A percentile compares a stretch with the other conserved stretches of the same genome.
Conservation (phyloP, 2,797 vertebrate species). For the Eupleurogrammus muticus region DNA sequence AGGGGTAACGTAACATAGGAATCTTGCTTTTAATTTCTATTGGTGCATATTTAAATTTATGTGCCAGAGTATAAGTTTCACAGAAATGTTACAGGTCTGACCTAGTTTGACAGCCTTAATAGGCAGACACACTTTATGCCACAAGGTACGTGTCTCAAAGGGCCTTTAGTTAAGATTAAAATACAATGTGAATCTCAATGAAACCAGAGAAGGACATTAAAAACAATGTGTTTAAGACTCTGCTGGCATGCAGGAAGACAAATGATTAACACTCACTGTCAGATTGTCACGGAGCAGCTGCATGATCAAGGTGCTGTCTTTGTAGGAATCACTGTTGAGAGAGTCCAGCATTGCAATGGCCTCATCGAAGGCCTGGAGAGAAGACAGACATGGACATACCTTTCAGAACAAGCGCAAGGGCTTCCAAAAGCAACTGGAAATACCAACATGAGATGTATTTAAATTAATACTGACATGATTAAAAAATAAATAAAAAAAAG, state of each 20-base stretch:
- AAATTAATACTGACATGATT: not conserved
- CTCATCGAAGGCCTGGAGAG: conserved; percentile 92
- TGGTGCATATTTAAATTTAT: no score
- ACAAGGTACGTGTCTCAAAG: no score
- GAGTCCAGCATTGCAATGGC: conserved; percentile 93
- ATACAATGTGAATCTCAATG: not conserved
- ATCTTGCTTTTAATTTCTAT: no score
- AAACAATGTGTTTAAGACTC: not conserved
- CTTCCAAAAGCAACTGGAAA: not conserved
- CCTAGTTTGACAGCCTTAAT: no score
- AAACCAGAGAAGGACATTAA: not conserved
- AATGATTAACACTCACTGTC: conserved; percentile 88
- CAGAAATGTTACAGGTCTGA: no score
- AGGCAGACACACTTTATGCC: no score
- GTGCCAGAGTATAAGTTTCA: no score
- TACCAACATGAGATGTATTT: not conserved
- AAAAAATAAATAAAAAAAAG: not conserved
- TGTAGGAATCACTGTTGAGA: conserved; percentile 93
- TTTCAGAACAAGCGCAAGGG: not conserved
- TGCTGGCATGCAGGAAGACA: not conserved
- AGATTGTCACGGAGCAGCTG: conserved; percentile 99
- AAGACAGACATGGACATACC: conserved; percentile 26
- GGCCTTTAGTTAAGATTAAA: not conserved
- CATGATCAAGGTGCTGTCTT: conserved; percentile 99
- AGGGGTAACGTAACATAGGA: no score